These are phyloP conservation scores for Lutjanus campechanus DNA, from an alignment of 2,797 vertebrate species.

Conservation along the genomic window DNA sequence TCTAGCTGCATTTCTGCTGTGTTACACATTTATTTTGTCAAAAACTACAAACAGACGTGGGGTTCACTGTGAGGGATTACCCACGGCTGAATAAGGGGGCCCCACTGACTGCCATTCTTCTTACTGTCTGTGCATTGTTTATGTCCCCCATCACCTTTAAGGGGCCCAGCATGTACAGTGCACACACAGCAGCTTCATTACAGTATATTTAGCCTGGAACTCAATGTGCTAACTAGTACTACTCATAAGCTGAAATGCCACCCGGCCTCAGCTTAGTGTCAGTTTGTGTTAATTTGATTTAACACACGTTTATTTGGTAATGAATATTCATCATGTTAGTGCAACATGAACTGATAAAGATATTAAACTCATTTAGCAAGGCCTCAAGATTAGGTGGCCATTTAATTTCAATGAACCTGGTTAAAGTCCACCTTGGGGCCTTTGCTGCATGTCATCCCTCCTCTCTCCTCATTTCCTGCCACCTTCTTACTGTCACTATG, in stretches of 20 bases:
- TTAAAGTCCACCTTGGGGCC: too few relatives aligned
- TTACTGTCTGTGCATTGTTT: slow-evolving; percentile 1
- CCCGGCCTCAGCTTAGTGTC: neutral
- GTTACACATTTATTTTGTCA: neutral
- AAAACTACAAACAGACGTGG: neutral
- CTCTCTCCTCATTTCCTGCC: too few relatives aligned
- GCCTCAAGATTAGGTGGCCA: neutral
- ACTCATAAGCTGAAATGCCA: neutral
- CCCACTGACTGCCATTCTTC: neutral
- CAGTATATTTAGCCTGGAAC: neutral
- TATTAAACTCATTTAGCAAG: neutral
- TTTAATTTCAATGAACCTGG: too few relatives aligned
- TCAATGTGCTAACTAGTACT: neutral
- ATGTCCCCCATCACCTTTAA: neutral
- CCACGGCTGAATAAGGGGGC: neutral
- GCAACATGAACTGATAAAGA: neutral
- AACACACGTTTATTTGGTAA: neutral
- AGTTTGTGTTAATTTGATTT: neutral
- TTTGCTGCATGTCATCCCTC: too few relatives aligned
- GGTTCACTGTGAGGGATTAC: neutral
- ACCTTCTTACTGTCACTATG: too few relatives aligned
- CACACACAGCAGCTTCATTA: neutral
- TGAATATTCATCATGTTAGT: neutral
- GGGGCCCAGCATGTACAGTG: neutral
- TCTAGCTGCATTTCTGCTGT: neutral